Evolutionary conservation across 2,888 invertebrate genomes (phyloP), one percentile per base, ranked within the genome.

Genomic region (Apamea sordens): DNA sequence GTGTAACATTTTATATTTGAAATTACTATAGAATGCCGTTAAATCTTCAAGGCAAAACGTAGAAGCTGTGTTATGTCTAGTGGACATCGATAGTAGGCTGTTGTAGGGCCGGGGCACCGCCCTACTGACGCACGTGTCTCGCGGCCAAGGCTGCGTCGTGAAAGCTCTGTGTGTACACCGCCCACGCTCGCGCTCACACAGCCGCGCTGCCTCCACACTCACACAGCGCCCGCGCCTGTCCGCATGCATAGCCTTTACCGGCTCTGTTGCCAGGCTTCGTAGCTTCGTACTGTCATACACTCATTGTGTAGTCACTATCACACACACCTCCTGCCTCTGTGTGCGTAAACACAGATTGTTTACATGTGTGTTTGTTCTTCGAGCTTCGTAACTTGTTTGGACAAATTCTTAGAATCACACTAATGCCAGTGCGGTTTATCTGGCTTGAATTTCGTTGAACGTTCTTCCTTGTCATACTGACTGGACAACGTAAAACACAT

Each of bases 81-180:
- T 68, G 41, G 32, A 47, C 73, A 89, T 90, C 90, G 91, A 90
- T 84, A 90, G 82, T 81, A 84, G 77, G 85, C 83, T 82, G 74
- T 82, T 76, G 77, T 86, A 89, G 90, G 90, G 89, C 85, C 80
- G 85, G 79, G 86, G 90, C 90, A 85, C 95, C 92, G 90, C 96
- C 94, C 95, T 96, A 95, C 77, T 89, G 92, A 92, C 95, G 96
- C 96, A 96, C 96, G 96, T 96, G 96, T 96, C 94, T 95, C 92
- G 95, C 94, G 96, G 96, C 96, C 96, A 97, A 97, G 96, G 96
- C 96, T 97, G 96, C 92, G 92, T 88, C 93, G 96, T 96, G 96
- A 96, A 96, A 97, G 96, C 96, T 96, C 93, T 92, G 93, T 94
- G 92, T 95, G 93, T 92, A 91, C 90, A 91, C 91, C 92, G 92